Percentiles rank a stretch among this genome's conserved stretches.
Conservation (phyloP, 2,113 vertebrate genomes). For the Pseudonaja textilis region DNA sequence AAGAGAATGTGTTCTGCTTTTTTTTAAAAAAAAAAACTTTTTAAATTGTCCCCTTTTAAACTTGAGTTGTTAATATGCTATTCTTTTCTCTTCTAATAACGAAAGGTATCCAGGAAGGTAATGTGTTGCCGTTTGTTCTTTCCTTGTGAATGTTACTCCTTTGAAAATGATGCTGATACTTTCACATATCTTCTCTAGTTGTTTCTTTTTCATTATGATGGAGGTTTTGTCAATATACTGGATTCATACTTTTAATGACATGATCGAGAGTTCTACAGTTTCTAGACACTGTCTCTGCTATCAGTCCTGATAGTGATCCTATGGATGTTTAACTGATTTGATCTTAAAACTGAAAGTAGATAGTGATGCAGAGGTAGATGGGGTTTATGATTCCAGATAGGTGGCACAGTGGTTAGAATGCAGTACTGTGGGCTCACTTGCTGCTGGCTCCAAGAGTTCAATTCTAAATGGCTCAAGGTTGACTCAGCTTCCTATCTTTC, state of each 20-base stretch:
- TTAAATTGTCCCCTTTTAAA: not conserved
- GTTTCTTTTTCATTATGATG: not conserved
- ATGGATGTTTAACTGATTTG: not conserved
- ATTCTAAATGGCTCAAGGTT: too few relatives aligned
- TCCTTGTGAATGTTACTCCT: not conserved
- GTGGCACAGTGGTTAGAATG: too few relatives aligned
- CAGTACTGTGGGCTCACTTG: too few relatives aligned
- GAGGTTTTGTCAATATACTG: not conserved
- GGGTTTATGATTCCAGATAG: not conserved
- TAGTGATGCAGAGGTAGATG: not conserved
- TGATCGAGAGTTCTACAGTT: not conserved
- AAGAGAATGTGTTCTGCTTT: not conserved
- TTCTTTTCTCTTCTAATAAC: not conserved
- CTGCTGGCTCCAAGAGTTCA: too few relatives aligned
- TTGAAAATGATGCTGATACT: not conserved
- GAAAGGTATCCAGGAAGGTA: not conserved
- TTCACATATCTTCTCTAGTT: not conserved
- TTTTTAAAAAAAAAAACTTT: too few relatives aligned
- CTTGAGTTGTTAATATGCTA: not conserved
- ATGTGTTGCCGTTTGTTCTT: not conserved
- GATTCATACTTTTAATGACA: not conserved
- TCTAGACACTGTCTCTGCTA: not conserved
- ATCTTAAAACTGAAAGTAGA: not conserved
- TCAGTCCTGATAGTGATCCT: not conserved
- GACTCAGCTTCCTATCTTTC: too few relatives aligned